phyloP scores from a whole-genome alignment of 2,888 invertebrate species.

The Myopa testacea region DNA sequence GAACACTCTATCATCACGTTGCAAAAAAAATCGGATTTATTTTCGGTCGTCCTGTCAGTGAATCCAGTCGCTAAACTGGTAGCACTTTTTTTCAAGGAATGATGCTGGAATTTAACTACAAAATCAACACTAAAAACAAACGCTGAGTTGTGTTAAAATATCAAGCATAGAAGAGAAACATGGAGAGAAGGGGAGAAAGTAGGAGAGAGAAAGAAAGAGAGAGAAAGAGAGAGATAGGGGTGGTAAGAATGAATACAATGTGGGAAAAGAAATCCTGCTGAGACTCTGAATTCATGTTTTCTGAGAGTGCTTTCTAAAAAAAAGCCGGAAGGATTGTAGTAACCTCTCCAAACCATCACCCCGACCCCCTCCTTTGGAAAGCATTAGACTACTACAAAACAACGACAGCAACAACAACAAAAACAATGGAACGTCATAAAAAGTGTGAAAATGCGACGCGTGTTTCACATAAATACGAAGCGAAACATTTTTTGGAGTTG shows the following conservation, averaged over 20 bases:
- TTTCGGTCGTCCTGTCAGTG: not conserved
- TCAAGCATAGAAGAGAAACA: not conserved
- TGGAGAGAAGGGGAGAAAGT: not conserved
- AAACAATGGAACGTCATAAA: slow-evolving; percentile 10
- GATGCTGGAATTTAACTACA: not conserved
- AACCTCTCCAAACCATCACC: no score
- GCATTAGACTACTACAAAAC: not conserved
- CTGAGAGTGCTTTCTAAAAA: no score
- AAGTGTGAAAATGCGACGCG: slow-evolving; percentile 8
- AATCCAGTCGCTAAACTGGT: not conserved
- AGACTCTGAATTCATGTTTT: not conserved
- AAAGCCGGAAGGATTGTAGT: no score
- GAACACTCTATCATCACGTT: no score
- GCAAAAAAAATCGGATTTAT: no score
- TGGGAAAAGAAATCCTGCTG: not conserved
- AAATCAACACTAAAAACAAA: slow-evolving; percentile 26
- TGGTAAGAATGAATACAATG: no score
- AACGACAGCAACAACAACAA: not conserved
- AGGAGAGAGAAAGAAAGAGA: not conserved
- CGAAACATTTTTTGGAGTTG: not conserved
- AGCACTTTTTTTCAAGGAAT: not conserved
- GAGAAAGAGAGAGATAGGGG: not conserved
- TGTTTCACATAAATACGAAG: slow-evolving; percentile 14
- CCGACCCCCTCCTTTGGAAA: no score
- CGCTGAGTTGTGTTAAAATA: slow-evolving; percentile 15